phyloP scores from a whole-genome alignment of 2,113 vertebrate species.

The Crotalus helleri region DNA sequence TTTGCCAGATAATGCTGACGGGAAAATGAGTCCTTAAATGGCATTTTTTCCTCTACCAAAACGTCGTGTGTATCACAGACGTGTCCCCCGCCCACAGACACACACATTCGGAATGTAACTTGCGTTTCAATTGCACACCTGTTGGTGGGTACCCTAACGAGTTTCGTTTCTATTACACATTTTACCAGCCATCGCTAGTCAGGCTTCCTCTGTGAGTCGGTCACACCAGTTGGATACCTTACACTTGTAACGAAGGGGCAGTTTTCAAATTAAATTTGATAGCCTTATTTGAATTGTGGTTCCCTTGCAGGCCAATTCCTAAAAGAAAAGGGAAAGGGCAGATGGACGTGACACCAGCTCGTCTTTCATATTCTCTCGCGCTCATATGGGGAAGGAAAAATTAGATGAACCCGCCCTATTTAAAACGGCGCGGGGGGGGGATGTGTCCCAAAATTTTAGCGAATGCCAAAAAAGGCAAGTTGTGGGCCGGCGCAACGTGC shows the following conservation, averaged over 20 bases:
- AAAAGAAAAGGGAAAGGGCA: neutral
- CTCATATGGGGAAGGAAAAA: neutral
- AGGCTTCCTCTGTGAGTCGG: neutral
- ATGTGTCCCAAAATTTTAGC: neutral
- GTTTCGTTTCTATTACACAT: neutral
- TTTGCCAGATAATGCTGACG: neutral
- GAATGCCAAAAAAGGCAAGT: neutral
- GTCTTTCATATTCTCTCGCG: neutral
- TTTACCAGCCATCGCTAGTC: neutral
- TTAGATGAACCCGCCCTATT: neutral
- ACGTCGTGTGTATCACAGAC: neutral
- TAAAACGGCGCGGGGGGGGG: neutral
- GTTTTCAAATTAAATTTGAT: neutral
- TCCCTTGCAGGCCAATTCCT: neutral
- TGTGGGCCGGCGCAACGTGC: neutral
- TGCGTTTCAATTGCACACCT: neutral
- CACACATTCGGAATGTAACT: neutral
- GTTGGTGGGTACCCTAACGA: neutral
- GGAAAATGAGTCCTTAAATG: neutral
- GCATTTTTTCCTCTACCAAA: neutral
- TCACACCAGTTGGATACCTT: neutral
- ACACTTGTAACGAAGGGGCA: neutral
- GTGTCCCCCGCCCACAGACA: no score
- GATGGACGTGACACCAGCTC: neutral
- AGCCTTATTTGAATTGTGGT: neutral